A percentile compares a stretch with the other conserved stretches of the same genome.
These are phyloP conservation scores for Silurus glanis DNA, from an alignment of 2,113 vertebrate species.

Conservation along the genomic window DNA sequence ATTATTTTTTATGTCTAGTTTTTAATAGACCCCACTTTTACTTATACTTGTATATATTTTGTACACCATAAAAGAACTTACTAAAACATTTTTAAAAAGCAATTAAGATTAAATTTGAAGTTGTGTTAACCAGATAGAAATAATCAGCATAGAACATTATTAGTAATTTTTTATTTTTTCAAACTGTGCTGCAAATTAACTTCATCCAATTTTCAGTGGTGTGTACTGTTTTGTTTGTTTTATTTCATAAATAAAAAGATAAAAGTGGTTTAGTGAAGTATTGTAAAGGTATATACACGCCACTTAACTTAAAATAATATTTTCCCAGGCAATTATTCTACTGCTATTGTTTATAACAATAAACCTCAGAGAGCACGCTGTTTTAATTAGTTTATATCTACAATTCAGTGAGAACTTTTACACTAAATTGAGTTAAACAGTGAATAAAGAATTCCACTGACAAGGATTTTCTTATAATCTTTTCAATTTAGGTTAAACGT, in stretches of 20 bases:
- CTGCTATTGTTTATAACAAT: neutral
- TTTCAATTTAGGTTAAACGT: constrained; percentile 39
- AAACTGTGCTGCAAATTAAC: neutral
- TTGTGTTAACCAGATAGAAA: neutral
- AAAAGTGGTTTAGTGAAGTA: neutral
- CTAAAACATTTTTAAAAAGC: no score
- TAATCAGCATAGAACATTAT: neutral
- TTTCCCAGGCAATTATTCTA: neutral
- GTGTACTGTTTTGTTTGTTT: neutral
- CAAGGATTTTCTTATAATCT: constrained; percentile 40
- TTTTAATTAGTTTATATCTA: neutral
- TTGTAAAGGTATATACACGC: neutral
- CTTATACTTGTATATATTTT: neutral
- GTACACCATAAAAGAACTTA: no score
- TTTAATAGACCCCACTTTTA: neutral
- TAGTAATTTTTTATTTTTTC: neutral
- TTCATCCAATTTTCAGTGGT: neutral
- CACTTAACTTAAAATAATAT: neutral
- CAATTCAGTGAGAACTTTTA: neutral
- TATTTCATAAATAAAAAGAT: neutral
- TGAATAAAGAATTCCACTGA: constrained; percentile 8
- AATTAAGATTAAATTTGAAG: no score
- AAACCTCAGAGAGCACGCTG: neutral
- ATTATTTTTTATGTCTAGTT: neutral
- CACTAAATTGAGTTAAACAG: neutral